Evolutionary conservation across 2,113 vertebrate genomes (phyloP).

Genomic region (Tinamus guttatus): DNA sequence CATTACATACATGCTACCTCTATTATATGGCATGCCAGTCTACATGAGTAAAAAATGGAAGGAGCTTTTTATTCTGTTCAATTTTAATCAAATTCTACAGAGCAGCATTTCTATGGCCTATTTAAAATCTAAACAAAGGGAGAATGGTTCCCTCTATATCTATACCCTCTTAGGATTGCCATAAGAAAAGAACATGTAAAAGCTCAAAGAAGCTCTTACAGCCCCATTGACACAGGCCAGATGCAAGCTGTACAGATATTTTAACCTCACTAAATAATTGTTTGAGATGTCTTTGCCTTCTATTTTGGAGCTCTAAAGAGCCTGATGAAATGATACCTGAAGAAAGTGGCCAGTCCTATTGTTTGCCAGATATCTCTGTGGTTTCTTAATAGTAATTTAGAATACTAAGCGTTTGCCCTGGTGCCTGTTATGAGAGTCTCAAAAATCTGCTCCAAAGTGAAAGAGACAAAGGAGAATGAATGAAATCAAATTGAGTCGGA

Average conservation of each 20-base stretch:
- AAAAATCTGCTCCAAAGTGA: conserved; percentile 76
- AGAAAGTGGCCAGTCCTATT: conserved; percentile 66
- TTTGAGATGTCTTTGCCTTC: conserved; percentile 66
- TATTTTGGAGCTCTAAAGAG: conserved; percentile 61
- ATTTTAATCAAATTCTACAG: conserved; percentile 77
- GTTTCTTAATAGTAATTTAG: conserved; percentile 55
- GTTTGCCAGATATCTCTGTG: conserved; percentile 34
- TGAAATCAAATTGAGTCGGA: conserved; percentile 84
- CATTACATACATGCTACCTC: not conserved
- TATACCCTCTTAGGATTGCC: conserved; percentile 60
- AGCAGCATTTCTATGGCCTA: conserved; percentile 61
- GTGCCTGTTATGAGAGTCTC: conserved; percentile 77
- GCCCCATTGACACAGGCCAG: conserved; percentile 63
- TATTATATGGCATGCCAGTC: not conserved
- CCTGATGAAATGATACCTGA: conserved; percentile 75
- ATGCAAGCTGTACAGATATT: conserved; percentile 71
- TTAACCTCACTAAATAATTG: conserved; percentile 61
- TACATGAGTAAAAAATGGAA: conserved; percentile 20
- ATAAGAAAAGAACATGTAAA: conserved; percentile 59
- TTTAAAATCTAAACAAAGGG: conserved; percentile 74
- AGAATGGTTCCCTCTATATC: conserved; percentile 56
- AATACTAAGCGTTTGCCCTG: conserved; percentile 76
- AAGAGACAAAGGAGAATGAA: conserved; percentile 83
- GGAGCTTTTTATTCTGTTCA: conserved; percentile 22
- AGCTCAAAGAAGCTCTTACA: conserved; percentile 56